phyloP scores from a whole-genome alignment of 1,140 invertebrate genomes.

The Cephus cinctus region DNA sequence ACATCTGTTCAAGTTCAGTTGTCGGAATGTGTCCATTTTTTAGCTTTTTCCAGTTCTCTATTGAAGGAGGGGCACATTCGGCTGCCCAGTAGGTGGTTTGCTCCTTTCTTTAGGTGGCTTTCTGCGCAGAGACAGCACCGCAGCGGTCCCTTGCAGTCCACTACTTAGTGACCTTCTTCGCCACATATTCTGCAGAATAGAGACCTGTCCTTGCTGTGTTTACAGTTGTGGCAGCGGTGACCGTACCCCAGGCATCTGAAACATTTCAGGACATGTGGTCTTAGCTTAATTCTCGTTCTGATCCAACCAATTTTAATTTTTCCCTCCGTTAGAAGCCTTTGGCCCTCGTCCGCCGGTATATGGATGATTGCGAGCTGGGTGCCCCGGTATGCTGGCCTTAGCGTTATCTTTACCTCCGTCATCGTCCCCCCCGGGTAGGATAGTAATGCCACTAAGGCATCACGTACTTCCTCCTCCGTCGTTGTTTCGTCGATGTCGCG shows the following conservation, averaged over 20 bases:
- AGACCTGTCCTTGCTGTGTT: no score
- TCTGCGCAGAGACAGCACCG: neutral
- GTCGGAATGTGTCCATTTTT: neutral
- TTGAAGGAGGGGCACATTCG: neutral
- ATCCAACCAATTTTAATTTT: neutral
- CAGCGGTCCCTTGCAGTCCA: neutral
- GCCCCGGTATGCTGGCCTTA: no score
- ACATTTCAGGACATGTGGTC: neutral
- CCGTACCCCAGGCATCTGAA: slow-evolving; percentile 9
- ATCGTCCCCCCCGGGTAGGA: no score
- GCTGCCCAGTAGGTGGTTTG: neutral
- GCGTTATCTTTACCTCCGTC: no score
- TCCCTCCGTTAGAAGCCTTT: neutral
- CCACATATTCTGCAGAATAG: no score
- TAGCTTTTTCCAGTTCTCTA: neutral
- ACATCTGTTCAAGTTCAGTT: slow-evolving; percentile 9
- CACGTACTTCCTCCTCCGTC: no score
- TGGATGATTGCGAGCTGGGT: neutral
- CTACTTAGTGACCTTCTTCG: slow-evolving; percentile 4
- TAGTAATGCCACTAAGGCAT: no score
- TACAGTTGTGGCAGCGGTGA: slow-evolving; percentile 7
- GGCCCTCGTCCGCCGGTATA: no score
- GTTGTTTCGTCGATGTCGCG: no score
- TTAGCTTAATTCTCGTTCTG: neutral
- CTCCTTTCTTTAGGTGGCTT: neutral